Percentiles rank a stretch among this genome's conserved stretches.
phyloP scores from a whole-genome alignment of 2,113 vertebrate species.

The Saguinus imperator region DNA sequence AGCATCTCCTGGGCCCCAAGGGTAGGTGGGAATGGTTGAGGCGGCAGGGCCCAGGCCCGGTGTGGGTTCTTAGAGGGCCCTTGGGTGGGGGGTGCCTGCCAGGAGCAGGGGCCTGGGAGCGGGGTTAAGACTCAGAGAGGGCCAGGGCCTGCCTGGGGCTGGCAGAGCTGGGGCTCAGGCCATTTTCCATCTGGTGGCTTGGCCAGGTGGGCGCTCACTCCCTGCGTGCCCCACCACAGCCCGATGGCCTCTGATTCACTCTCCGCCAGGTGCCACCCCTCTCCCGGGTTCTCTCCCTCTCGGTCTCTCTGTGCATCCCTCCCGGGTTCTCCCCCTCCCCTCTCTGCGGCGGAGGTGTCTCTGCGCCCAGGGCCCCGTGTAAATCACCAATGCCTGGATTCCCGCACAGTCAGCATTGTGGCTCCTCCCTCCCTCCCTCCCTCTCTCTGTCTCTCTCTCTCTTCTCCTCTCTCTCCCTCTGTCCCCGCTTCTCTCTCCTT shows the following conservation, averaged over 20 bases:
- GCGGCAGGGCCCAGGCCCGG: background rate
- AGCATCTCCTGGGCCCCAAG: background rate
- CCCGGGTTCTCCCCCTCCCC: background rate
- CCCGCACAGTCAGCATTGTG: background rate
- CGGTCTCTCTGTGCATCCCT: background rate
- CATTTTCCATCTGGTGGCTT: background rate
- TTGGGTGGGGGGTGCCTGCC: background rate
- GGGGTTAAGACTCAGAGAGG: background rate
- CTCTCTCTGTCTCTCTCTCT: no score
- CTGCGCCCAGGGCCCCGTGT: background rate
- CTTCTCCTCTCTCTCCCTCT: background rate
- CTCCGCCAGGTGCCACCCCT: background rate
- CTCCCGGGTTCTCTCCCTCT: background rate
- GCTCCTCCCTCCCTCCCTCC: background rate
- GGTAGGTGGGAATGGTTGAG: background rate
- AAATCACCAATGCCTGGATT: background rate
- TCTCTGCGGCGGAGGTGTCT: background rate
- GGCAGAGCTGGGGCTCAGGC: background rate
- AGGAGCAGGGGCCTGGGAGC: background rate
- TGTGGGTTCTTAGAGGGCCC: background rate
- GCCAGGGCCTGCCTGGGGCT: background rate
- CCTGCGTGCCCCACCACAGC: rapidly evolving
- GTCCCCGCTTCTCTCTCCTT: slow-evolving; percentile 50
- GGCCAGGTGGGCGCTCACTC: background rate
- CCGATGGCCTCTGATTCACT: background rate